phyloP scores from a whole-genome alignment of 2,797 vertebrate species.

The Cirrhinus mrigala region DNA sequence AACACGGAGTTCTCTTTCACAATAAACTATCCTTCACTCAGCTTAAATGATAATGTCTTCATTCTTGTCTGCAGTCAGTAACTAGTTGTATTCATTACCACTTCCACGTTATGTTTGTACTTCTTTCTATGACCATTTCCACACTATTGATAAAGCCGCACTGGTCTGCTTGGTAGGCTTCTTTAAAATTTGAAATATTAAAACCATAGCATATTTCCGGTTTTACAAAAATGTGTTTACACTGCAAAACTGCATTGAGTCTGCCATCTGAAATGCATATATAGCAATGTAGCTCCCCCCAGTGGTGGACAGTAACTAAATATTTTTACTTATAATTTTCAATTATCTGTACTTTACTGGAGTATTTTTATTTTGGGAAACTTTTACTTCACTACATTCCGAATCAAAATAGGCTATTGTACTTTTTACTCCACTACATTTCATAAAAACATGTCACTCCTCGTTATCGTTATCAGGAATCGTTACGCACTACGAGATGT shows the following conservation, averaged over 20 bases:
- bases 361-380: too few species aligned
- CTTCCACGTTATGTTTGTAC: background rate
- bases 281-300: background rate
- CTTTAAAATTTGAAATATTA: background rate
- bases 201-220: background rate
- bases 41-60: background rate
- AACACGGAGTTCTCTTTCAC: background rate
- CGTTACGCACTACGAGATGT: too few species aligned
- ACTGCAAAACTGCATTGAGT: background rate
- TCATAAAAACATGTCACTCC: too few species aligned
- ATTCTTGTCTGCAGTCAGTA: background rate
- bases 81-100: constrained; percentile 10
- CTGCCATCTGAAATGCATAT: background rate
- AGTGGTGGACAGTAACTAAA: too few species aligned
- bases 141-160: constrained; percentile 10
- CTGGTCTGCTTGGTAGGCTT: background rate
- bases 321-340: too few species aligned
- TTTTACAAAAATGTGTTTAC: constrained; percentile 4
- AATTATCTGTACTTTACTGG: too few species aligned
- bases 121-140: background rate
- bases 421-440: too few species aligned
- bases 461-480: too few species aligned
- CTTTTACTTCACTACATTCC: too few species aligned
- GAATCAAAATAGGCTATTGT: too few species aligned
- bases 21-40: background rate